Evolutionary conservation across 2,888 invertebrate genomes (phyloP), one percentile per base, ranked within the genome.

Genomic region (Autographa gamma): DNA sequence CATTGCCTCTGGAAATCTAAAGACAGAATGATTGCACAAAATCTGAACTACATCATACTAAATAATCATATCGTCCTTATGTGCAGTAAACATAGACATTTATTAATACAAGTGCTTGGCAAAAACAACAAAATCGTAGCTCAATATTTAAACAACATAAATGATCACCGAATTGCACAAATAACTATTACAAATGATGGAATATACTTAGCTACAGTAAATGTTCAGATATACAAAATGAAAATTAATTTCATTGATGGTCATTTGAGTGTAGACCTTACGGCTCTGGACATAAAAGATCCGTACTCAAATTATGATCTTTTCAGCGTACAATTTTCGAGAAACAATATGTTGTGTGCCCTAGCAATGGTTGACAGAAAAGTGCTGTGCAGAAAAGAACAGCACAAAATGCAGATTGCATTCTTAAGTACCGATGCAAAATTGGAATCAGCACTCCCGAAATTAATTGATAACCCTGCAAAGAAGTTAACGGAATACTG

Each of bases 61-160:
- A 78, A 87, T 48, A 82, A 88, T n/a, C 86, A 90, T 48, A 76
- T 91, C 8, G 66, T 93, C 63, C 66, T 94, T 34, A 19, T 93
- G 2, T 94, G 80, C 71, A 89, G 85, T 68, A 95, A 95, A 88
- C 87, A 94, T 66, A 91, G 95, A 83, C 92, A 95, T 88, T 79
- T 95, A 64, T 48, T 94, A 1, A 74, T 88, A 9, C 86, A 90
- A 74, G 67, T 91, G 68, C 74, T 93, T 34, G 89, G 92, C 73
- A 68, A 82, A 13, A 72, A 88, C 14, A 87, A 86, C 59, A 88
- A 86, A 59, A 71, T 91, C 7, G 11, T 92, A 41, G 85, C 87
- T 7, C 88, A 94, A 71, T 83, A 81, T 76, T 60, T 91, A 1
- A 85, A 88, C 43, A 92, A 92, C 72, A 71, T 95, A 0, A 94